Base-by-base conservation (phyloP, 92 coral and sea anemone species). In the Epizoanthus rinbou region DNA sequence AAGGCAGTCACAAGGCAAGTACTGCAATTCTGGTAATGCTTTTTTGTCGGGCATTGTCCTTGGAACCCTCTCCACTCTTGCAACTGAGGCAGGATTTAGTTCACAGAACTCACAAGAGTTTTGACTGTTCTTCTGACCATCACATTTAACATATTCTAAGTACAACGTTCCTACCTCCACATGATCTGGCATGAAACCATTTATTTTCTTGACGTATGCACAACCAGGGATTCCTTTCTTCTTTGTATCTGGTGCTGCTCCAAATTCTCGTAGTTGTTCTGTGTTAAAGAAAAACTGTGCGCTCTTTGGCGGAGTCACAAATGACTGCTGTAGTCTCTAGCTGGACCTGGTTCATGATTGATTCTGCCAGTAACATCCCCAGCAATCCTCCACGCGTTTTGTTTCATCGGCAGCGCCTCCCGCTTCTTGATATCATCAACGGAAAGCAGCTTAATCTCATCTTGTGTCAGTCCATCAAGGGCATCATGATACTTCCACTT, bases 331-430 rank as follows among this genome's bases (percentile, higher is more conserved):
- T 64, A 85, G 57, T 86, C 87, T 68, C 87, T 84, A 41, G 87
- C 91, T 83, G 85, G 87, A 19, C 91, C 91, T 64, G 83, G 83
- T 75, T 85, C 69, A 17, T 66, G 71, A 39, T 83, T 57, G 60
- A 73, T 73, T 73, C 91, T 78, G 66, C 84, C 87, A 45, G 79
- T 64, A 53, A 85, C 92, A 85, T 89, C 76, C 63, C 54, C 19
- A 37, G 89, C 89, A 56, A 81, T 81, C 35, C 43, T 81, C 89
- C 85, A 89, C 64, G 87, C 87, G 74, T 89, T 89, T 75, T 72
- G 70, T 86, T 86, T 70, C 73, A 75, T 76, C 81, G 87, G 80
- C 65, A 74, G 79, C 58, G 86, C 83, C 83, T 89, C 83, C 19
- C 75, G 82, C 74, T 74, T 81, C 74, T 76, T 89, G 73, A 82